Conservation (phyloP, 2,113 vertebrate genomes). For the Perca flavescens region DNA sequence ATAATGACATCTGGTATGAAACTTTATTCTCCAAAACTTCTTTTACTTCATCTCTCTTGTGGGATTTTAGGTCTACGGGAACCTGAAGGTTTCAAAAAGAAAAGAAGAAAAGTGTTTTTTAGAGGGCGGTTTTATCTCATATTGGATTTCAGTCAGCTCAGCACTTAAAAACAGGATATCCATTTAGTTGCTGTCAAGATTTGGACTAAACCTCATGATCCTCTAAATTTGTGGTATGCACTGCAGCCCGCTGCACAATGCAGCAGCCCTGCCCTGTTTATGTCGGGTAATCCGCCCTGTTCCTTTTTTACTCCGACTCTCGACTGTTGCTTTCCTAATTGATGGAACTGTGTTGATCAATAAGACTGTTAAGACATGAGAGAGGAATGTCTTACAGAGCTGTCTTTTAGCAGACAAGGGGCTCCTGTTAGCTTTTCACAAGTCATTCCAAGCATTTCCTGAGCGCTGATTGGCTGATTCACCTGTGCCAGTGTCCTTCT, state of each 20-base stretch:
- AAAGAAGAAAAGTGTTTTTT: background rate
- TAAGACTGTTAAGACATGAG: conserved; percentile 48
- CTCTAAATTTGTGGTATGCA: conserved; percentile 25
- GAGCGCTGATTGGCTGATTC: conserved; percentile 69
- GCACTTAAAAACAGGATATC: conserved; percentile 9
- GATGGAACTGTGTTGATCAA: conserved; percentile 58
- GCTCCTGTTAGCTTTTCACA: conserved; percentile 78
- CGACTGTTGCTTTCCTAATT: conserved; percentile 38
- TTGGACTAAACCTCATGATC: conserved; percentile 52
- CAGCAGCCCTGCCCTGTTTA: conserved; percentile 36
- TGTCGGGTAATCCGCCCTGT: conserved; percentile 48
- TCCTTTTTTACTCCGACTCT: conserved; percentile 54
- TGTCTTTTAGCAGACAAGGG: conserved; percentile 61
- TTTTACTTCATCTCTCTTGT: too few relatives aligned
- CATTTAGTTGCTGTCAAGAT: conserved; percentile 37
- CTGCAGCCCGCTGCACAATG: conserved; percentile 31
- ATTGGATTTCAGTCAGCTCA: conserved; percentile 39
- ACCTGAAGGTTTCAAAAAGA: background rate
- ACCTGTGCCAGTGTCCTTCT: conserved; percentile 72
- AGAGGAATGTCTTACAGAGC: conserved; percentile 67
- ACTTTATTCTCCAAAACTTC: too few relatives aligned
- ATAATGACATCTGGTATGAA: too few relatives aligned
- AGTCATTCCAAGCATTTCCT: conserved; percentile 65
- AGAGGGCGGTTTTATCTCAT: background rate
- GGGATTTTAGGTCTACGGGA: too few relatives aligned